Percentiles rank a stretch among this genome's conserved stretches.
These are phyloP conservation scores for Urocyon cinereoargenteus DNA, from an alignment of 2,797 vertebrate species.

Conservation along the genomic window DNA sequence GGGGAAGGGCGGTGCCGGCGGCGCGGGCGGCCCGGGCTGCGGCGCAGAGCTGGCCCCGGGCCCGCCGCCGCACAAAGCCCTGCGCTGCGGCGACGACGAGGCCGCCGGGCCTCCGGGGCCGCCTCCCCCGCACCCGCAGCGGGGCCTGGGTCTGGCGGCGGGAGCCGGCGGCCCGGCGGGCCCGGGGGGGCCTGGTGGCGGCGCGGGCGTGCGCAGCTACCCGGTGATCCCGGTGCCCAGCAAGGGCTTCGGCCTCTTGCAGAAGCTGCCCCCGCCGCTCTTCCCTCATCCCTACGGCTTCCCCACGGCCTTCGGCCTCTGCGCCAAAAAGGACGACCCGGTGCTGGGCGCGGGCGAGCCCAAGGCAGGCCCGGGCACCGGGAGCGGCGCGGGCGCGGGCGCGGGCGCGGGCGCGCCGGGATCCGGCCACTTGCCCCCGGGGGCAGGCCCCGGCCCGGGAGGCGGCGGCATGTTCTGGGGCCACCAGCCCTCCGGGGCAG, in stretches of 20 bases:
- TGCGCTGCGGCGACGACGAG: conserved; percentile 86
- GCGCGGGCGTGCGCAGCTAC: conserved; percentile 91
- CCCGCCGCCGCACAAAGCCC: conserved; percentile 84
- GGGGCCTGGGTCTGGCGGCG: conserved; percentile 78
- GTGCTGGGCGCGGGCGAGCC: conserved; percentile 80
- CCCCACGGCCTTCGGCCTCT: conserved; percentile 94
- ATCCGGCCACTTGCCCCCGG: conserved; percentile 74
- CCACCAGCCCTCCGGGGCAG: conserved; percentile 83
- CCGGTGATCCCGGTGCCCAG: conserved; percentile 97
- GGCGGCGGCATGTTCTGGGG: conserved; percentile 92
- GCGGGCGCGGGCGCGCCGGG: conserved; percentile 79
- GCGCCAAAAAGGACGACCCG: conserved; percentile 94
- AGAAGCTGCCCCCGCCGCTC: conserved; percentile 96
- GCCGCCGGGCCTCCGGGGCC: conserved; percentile 77
- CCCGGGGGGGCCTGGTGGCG: conserved; percentile 79
- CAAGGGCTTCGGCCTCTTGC: conserved; percentile 95
- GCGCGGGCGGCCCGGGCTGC: conserved; percentile 64
- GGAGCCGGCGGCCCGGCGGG: conserved; percentile 71
- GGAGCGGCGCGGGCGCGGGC: conserved; percentile 85
- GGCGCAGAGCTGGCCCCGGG: conserved; percentile 76
- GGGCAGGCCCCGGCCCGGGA: conserved; percentile 71
- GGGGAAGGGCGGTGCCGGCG: conserved; percentile 67
- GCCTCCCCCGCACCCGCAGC: conserved; percentile 84
- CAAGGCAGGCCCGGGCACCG: conserved; percentile 75
- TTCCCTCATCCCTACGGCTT: conserved; percentile 97